A percentile compares a stretch with the other conserved stretches of the same genome.
These are phyloP conservation scores for Peromyscus attwateri DNA, from an alignment of 2,797 vertebrate species.

Conservation along the genomic window DNA sequence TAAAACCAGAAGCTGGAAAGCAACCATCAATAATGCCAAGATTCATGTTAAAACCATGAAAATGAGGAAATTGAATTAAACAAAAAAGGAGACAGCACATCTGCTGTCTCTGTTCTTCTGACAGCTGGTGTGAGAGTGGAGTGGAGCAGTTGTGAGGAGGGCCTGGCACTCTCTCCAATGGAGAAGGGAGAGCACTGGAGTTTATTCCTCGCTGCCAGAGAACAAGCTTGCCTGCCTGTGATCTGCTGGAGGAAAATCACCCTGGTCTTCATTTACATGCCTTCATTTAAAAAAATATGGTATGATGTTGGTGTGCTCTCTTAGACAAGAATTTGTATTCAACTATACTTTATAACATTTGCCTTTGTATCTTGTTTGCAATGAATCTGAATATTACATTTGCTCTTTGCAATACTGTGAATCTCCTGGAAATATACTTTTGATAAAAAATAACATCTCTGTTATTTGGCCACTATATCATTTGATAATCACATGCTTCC, in stretches of 20 bases:
- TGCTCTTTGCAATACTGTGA: neutral
- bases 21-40: neutral
- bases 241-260: neutral
- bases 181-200: fast-evolving
- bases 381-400: neutral
- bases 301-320: neutral
- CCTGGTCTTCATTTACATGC: neutral
- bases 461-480: neutral
- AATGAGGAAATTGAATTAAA: neutral
- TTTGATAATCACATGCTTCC: neutral
- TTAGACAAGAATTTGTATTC: neutral
- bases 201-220: neutral
- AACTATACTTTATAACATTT: neutral
- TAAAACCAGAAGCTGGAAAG: neutral
- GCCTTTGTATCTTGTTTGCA: neutral
- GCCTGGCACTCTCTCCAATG: too few relatives aligned
- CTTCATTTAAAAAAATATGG: neutral
- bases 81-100: neutral
- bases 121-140: neutral
- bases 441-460: neutral
- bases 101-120: neutral
- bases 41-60: neutral
- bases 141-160: too few relatives aligned
- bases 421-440: neutral
- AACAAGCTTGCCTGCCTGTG: neutral